These are phyloP conservation scores for Macrotus californicus DNA, from an alignment of 2,113 vertebrate species.

Conservation along the genomic window DNA sequence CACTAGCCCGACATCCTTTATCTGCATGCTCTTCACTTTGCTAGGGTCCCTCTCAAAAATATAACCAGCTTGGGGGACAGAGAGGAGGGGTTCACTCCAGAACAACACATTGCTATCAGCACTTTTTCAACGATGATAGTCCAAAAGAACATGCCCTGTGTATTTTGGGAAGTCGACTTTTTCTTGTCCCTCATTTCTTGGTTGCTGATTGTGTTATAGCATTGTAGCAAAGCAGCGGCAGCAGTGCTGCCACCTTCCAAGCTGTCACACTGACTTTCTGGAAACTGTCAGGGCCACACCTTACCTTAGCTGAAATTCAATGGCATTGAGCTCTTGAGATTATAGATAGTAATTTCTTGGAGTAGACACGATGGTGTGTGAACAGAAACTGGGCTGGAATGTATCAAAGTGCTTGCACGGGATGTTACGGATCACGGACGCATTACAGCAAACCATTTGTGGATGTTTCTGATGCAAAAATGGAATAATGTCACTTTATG, in stretches of 20 bases:
- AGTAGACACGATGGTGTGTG: not conserved
- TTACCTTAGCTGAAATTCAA: conserved; percentile 36
- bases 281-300: conserved; percentile 41
- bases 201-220: not conserved
- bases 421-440: not conserved
- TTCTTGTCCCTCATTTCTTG: not conserved
- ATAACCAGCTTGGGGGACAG: not conserved
- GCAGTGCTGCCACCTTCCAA: not conserved
- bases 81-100: not conserved
- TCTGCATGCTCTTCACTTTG: conserved; percentile 38
- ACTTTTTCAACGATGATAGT: not conserved
- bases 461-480: not conserved
- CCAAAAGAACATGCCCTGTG: not conserved
- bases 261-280: conserved; percentile 47
- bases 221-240: not conserved
- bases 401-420: not conserved
- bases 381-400: not conserved
- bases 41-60: conserved; percentile 33
- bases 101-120: not conserved
- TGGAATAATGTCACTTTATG: not conserved
- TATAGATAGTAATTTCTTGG: conserved; percentile 37
- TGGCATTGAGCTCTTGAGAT: conserved; percentile 49
- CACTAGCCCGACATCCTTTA: conserved; percentile 11
- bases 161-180: conserved; percentile 41
- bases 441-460: not conserved